Percentiles rank a stretch among this genome's conserved stretches.
Conservation (phyloP, 1,140 invertebrate genomes). For the Leptopilina clavipes region DNA sequence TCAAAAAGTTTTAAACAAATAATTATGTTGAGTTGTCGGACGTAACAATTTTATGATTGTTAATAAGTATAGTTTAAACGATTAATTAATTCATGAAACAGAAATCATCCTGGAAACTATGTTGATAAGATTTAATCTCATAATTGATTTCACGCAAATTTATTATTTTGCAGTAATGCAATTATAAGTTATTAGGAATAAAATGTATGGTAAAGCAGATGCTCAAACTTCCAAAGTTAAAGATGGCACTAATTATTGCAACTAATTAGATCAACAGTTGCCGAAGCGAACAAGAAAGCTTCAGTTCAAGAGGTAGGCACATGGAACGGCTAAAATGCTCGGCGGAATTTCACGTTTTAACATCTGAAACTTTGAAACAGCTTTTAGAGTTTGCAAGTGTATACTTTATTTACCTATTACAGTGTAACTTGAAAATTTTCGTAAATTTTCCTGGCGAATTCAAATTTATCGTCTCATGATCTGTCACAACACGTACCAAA, state of each 20-base stretch:
- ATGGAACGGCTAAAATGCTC: neutral
- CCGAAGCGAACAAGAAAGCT: neutral
- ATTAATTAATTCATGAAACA: no score
- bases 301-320: constrained; percentile 3
- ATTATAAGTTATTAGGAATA: neutral
- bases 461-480: neutral
- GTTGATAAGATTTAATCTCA: neutral
- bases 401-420: neutral
- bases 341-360: neutral
- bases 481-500: no score
- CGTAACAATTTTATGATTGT: no score
- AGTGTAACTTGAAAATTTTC: neutral
- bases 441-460: neutral
- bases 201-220: neutral
- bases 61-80: no score
- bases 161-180: neutral
- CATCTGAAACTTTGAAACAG: constrained; percentile 24
- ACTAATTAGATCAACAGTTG: constrained; percentile 1
- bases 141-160: neutral
- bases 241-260: neutral
- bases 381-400: neutral
- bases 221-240: neutral
- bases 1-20: no score
- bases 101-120: no score
- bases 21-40: no score